A percentile compares a stretch with the other conserved stretches of the same genome.
phyloP scores from a whole-genome alignment of 2,113 vertebrate species.

The Phalacrocorax pelagicus region DNA sequence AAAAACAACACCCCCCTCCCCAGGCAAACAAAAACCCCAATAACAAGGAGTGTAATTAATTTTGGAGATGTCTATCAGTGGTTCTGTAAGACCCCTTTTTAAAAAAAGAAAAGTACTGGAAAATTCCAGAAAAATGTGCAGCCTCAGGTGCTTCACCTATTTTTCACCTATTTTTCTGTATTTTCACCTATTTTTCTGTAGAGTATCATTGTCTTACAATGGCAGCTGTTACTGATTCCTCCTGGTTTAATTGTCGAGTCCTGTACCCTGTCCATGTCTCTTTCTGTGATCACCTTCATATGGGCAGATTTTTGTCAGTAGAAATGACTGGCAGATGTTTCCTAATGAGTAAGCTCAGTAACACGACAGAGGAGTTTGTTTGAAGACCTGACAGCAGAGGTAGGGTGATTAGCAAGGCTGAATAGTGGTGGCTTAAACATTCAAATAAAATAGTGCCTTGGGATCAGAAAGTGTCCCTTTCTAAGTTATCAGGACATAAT shows the following conservation, averaged over 20 bases:
- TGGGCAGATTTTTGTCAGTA: background rate
- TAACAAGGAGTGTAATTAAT: background rate
- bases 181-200: background rate
- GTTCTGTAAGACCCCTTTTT: background rate
- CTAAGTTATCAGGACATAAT: conserved; percentile 28
- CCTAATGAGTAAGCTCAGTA: background rate
- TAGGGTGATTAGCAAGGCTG: background rate
- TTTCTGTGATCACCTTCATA: background rate
- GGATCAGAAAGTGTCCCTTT: background rate
- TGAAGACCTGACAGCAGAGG: background rate
- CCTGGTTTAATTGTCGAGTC: background rate
- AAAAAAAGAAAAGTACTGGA: too few relatives aligned
- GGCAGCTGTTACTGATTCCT: background rate
- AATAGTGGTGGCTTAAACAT: background rate
- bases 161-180: background rate
- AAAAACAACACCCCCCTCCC: background rate
- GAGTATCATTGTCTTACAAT: background rate
- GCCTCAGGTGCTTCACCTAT: background rate
- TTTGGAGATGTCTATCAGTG: background rate
- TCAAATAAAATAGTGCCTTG: background rate
- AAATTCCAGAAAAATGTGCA: background rate
- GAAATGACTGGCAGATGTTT: background rate
- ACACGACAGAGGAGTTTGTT: background rate
- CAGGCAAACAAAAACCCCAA: background rate
- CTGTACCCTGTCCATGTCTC: background rate